Evolutionary conservation across 2,113 vertebrate genomes (phyloP), one percentile per base, ranked within the genome.

Genomic region (Clarias magur): DNA sequence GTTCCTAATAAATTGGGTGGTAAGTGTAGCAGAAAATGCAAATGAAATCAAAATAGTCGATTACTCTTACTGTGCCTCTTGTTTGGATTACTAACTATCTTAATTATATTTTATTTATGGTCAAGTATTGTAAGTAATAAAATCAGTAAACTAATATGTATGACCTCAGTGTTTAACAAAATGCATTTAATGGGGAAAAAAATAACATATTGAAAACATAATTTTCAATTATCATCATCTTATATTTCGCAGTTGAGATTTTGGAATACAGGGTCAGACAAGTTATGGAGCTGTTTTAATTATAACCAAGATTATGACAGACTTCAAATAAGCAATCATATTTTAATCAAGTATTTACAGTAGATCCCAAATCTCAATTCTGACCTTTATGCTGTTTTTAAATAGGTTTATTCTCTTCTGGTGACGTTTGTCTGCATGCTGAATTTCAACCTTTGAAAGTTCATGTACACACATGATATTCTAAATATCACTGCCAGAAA

Each of bases 401-500:
- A 42, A 19, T 10, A 21, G 38, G 7, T 72, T 38, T 38, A 72
- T 34, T 72, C 30, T 72, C 16, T 38, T 19, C 34, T 38, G 34
- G 2, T 72, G 30, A 38, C 7, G 23, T 85, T 87, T 65, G 76
- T 48, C 59, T 83, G 56, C 56, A 73, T 78, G 65, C 75, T 82
- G 76, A 65, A 15, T 56, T 67, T 85, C 38, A 75, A n/a, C 34
- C 38, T 48, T 48, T 75, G 19, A 73, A 21, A 27, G 72, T 80
- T 53, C 57, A 79, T 10, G 23, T 54, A 54, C 73, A 63, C 19
- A 4, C 42, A 42, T 42, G 42, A 42, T 42, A 42, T 70, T 65
- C 30, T 63, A 73, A 21, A 88, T 7, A 34, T 25, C 11, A 23
- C 19, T 25, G 82, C 86, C 62, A 85, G 84, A 72, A 83, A 83